These are phyloP conservation scores for Ormyrus thymus DNA, from an alignment of 2,888 invertebrate genomes.

Conservation along the genomic window DNA sequence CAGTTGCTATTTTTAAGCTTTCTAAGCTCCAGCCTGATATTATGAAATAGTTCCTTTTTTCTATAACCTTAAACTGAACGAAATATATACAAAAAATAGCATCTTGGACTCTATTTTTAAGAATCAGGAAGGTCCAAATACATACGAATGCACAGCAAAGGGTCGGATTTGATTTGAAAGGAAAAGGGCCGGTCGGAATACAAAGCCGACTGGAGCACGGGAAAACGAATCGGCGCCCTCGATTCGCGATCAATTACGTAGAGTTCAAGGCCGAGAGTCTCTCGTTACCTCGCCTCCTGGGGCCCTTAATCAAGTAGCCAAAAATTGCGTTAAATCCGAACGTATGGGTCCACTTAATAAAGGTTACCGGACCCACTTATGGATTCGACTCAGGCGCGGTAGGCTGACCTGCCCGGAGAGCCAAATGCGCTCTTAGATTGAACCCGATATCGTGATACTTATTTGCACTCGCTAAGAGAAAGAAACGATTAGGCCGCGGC, in stretches of 20 bases:
- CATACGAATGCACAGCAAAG: neutral
- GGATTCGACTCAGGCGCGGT: constrained; percentile 71
- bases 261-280: no score
- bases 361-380: constrained; percentile 58
- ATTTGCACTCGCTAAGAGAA: constrained; percentile 36
- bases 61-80: no score
- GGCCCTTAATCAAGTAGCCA: constrained; percentile 19
- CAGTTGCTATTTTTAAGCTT: no score
- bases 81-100: no score
- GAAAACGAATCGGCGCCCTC: constrained; percentile 54
- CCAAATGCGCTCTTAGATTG: neutral
- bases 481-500: constrained; percentile 3
- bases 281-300: no score
- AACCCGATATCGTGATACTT: constrained; percentile 31
- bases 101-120: no score
- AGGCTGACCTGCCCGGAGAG: constrained; percentile 60
- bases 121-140: no score
- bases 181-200: constrained; percentile 2
- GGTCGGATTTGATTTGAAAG: neutral
- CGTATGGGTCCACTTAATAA: constrained; percentile 37
- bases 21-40: no score
- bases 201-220: constrained; percentile 34
- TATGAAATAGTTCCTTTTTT: no score
- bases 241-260: neutral
- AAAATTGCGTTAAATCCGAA: constrained; percentile 24